phyloP scores from a whole-genome alignment of 2,888 invertebrate species.

The Trichacis sp. region DNA sequence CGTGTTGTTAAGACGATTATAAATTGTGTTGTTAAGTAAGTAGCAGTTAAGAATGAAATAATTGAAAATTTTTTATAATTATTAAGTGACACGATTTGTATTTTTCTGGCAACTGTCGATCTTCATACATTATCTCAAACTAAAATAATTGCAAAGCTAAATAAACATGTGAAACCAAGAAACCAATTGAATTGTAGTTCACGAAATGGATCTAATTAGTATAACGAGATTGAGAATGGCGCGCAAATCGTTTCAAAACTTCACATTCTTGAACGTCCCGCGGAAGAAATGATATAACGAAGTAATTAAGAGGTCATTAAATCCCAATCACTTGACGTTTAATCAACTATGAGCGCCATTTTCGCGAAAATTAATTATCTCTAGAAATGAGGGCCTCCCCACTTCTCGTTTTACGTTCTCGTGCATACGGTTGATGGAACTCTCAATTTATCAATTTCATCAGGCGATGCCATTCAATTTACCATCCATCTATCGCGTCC shows the following conservation, averaged over 20 bases:
- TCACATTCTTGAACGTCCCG: slow-evolving; percentile 8
- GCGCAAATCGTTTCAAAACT: slow-evolving; percentile 4
- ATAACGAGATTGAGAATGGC: slow-evolving; percentile 14
- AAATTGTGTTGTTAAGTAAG: too few relatives aligned
- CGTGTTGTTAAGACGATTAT: too few relatives aligned
- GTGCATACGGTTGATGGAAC: slow-evolving; percentile 1
- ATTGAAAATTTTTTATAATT: too few relatives aligned
- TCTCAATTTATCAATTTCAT: neutral
- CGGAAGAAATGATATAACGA: slow-evolving; percentile 47
- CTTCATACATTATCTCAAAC: too few relatives aligned
- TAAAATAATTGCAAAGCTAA: too few relatives aligned
- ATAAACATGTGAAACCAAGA: too few relatives aligned
- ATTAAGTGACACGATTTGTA: too few relatives aligned
- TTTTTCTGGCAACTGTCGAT: too few relatives aligned
- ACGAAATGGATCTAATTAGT: slow-evolving; percentile 25
- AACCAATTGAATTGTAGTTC: slow-evolving; percentile 33
- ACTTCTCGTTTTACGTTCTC: slow-evolving; percentile 21
- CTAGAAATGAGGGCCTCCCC: slow-evolving; percentile 24
- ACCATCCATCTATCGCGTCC: slow-evolving; percentile 16
- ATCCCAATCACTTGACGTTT: slow-evolving; percentile 46
- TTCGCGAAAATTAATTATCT: slow-evolving; percentile 41
- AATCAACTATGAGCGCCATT: slow-evolving; percentile 50
- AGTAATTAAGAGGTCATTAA: slow-evolving; percentile 49
- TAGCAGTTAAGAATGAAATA: too few relatives aligned
- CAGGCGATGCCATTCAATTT: neutral